A percentile compares a stretch with the other conserved stretches of the same genome.
These are phyloP conservation scores for Crossocerus cetratus DNA, from an alignment of 2,888 invertebrate genomes.

Conservation along the genomic window DNA sequence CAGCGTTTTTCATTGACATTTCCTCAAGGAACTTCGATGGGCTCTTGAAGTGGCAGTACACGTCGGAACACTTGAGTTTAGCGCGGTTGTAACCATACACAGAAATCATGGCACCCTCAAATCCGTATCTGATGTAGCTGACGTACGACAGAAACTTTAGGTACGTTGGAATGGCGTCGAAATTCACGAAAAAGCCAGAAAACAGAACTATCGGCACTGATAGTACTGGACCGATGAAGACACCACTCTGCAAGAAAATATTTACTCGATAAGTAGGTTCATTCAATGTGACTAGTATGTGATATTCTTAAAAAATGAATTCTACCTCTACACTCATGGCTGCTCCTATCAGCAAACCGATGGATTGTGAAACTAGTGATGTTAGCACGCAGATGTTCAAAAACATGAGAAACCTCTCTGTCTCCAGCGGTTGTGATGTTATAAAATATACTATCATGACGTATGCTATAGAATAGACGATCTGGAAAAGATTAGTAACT, in stretches of 20 bases:
- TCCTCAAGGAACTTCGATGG: constrained; percentile 90
- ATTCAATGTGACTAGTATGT: too few species aligned
- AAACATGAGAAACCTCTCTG: constrained; percentile 89
- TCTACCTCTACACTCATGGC: constrained; percentile 90
- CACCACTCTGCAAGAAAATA: constrained; percentile 78
- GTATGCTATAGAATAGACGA: constrained; percentile 74
- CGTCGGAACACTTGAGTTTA: constrained; percentile 88
- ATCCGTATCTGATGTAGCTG: constrained; percentile 94
- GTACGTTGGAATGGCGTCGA: constrained; percentile 93
- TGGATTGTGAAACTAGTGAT: constrained; percentile 93
- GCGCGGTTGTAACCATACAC: constrained; percentile 93
- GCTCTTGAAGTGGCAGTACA: constrained; percentile 90
- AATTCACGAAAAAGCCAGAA: constrained; percentile 96
- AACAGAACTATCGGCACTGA: constrained; percentile 95
- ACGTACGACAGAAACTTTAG: constrained; percentile 93
- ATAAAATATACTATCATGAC: constrained; percentile 93
- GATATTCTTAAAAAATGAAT: too few species aligned
- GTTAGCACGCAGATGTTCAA: constrained; percentile 87
- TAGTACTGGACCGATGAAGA: constrained; percentile 90
- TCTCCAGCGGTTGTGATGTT: constrained; percentile 96
- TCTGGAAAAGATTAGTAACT: constrained; percentile 62
- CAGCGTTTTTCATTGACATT: constrained; percentile 88
- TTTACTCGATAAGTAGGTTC: not conserved
- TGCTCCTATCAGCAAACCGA: constrained; percentile 94
- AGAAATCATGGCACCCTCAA: constrained; percentile 94